Percentiles rank a stretch among this genome's conserved stretches.
Conservation (phyloP, 2,888 invertebrate genomes). For the Oxytorus armatus region DNA sequence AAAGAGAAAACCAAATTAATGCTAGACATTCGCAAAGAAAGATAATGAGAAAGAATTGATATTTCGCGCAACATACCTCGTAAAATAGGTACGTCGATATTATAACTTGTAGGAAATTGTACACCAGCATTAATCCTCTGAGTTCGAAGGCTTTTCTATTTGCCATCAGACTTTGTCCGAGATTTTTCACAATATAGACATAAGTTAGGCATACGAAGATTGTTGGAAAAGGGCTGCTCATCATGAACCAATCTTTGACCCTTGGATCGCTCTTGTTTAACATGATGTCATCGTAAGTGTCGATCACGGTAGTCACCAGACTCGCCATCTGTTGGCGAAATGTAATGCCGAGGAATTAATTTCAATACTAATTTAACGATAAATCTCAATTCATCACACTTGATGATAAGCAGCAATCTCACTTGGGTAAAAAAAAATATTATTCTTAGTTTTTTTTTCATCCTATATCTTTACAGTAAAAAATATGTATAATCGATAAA, state of each 20-base stretch:
- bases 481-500: no score
- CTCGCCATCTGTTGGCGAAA: slow-evolving; percentile 86
- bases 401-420: neutral
- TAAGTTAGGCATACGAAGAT: slow-evolving; percentile 90
- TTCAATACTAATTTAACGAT: neutral
- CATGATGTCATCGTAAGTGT: slow-evolving; percentile 91
- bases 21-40: neutral
- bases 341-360: slow-evolving; percentile 26
- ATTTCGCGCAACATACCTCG: slow-evolving; percentile 87
- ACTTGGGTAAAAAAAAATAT: no score
- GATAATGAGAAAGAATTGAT: no score
- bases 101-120: slow-evolving; percentile 93
- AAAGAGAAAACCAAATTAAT: no score
- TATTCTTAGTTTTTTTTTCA: no score
- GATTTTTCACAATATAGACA: slow-evolving; percentile 90
- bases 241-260: no score
- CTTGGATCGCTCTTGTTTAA: no score
- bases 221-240: slow-evolving; percentile 93
- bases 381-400: neutral
- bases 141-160: slow-evolving; percentile 93
- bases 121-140: slow-evolving; percentile 90
- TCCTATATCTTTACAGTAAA: no score
- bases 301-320: slow-evolving; percentile 86
- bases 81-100: slow-evolving; percentile 91
- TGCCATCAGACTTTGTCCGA: slow-evolving; percentile 94